Conservation (phyloP, 2,888 invertebrate genomes). For the Hoplodrina ambigua region DNA sequence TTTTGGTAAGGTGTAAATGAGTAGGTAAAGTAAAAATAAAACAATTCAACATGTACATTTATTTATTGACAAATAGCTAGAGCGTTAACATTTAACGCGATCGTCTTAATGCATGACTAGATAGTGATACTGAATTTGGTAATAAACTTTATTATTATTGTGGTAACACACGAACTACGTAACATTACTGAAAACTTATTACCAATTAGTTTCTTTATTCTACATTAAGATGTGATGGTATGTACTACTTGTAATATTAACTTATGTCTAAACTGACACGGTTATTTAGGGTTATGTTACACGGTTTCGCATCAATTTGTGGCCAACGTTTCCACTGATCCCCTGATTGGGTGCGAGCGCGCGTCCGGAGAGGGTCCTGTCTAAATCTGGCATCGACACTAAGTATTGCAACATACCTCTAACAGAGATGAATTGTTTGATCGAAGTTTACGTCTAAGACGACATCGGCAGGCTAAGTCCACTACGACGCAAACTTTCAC, state of each 20-base stretch:
- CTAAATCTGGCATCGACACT: constrained; percentile 36
- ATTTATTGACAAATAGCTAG: constrained; percentile 72
- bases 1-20: neutral
- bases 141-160: constrained; percentile 49
- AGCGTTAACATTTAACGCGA: constrained; percentile 57
- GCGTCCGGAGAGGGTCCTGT: constrained; percentile 24
- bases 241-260: constrained; percentile 44
- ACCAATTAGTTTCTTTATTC: constrained; percentile 49
- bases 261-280: constrained; percentile 47
- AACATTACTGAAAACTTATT: constrained; percentile 46
- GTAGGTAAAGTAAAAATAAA: constrained; percentile 58
- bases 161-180: constrained; percentile 46
- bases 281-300: constrained; percentile 23
- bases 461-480: constrained; percentile 21
- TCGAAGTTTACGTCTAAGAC: constrained; percentile 37
- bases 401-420: constrained; percentile 45
- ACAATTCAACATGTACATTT: constrained; percentile 65
- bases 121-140: constrained; percentile 66
- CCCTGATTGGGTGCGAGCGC: constrained; percentile 40
- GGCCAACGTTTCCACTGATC: constrained; percentile 32
- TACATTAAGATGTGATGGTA: constrained; percentile 46
- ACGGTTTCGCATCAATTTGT: constrained; percentile 23
- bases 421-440: constrained; percentile 45
- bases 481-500: constrained; percentile 34
- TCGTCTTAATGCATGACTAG: constrained; percentile 72